A percentile compares a stretch with the other conserved stretches of the same genome.
These are phyloP conservation scores for Alentia gelatinosa DNA, from an alignment of 2,888 invertebrate species.

Conservation along the genomic window DNA sequence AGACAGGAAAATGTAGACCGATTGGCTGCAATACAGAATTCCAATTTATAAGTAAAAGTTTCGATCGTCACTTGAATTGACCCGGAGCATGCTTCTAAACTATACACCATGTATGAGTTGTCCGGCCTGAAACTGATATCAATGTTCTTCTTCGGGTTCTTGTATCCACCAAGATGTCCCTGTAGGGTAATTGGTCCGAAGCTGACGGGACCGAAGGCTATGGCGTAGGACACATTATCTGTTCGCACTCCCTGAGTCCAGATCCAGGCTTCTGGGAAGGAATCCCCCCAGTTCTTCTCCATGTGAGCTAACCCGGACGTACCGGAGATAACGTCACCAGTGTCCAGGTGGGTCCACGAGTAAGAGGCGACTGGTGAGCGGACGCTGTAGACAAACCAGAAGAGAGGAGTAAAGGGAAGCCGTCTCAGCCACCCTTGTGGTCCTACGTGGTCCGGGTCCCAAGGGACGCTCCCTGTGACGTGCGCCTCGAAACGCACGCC, in stretches of 20 bases:
- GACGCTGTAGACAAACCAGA: constrained; percentile 74
- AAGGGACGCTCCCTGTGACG: constrained; percentile 63
- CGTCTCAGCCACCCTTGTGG: constrained; percentile 70
- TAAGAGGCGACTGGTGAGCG: constrained; percentile 66
- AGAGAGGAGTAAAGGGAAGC: constrained; percentile 69
- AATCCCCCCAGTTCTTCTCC: constrained; percentile 75
- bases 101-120: constrained; percentile 64
- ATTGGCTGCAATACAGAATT: constrained; percentile 60
- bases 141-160: constrained; percentile 66
- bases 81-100: constrained; percentile 68
- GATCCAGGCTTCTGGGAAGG: constrained; percentile 72
- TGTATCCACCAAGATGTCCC: constrained; percentile 71
- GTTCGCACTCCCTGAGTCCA: constrained; percentile 69
- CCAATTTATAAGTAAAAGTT: constrained; percentile 62
- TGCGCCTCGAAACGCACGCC: constrained; percentile 57
- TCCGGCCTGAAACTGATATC: constrained; percentile 68
- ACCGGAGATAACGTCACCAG: background rate
- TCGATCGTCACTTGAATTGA: constrained; percentile 47
- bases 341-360: constrained; percentile 60
- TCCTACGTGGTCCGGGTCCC: constrained; percentile 68
- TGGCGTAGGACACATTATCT: constrained; percentile 65
- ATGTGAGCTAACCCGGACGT: constrained; percentile 67
- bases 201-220: constrained; percentile 70
- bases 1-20: constrained; percentile 69
- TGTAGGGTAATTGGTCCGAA: constrained; percentile 62